Base-by-base conservation (phyloP, 2,113 vertebrate species). In the Genyomyrus donnyi region DNA sequence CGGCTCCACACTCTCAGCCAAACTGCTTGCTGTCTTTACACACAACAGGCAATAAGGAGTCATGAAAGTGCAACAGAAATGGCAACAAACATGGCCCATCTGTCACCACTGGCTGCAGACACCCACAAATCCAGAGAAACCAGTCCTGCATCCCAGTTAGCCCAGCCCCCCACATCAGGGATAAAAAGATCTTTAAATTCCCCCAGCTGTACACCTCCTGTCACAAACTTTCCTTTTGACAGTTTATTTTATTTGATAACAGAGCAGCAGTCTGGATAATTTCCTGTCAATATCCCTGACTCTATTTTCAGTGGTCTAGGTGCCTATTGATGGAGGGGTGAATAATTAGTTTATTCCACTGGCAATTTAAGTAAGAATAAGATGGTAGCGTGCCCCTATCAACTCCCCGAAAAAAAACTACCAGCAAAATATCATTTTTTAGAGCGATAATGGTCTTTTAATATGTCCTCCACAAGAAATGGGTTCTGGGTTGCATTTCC, bases 401-500 rank as follows among this genome's bases (percentile, higher is more conserved):
- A 98, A 94, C 88, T 97, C 97, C 96, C 94, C 0, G 95, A 94
- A 96, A 96, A 98, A 98, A 98, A 98, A 99, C 97, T 96, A 96
- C 96, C 95, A 96, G 97, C 97, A 97, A 98, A 98, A 97, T 96
- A 97, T 97, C 96, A 98, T 98, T 98, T 98, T 98, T 99, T 97
- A 99, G 94, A 94, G 95, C 96, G 95, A 96, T 96, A 97, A 96
- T 97, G 95, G 95, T 95, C 96, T 98, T 96, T 97, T 97, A 97
- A 97, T 98, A 97, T 96, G 96, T 96, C 96, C 96, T 94, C 94
- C 94, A 93, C 95, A 96, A 96, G 97, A 97, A 96, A 98, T 97
- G 95, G 96, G 93, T 97, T 97, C 95, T 95, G 94, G 96, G 97
- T 96, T 96, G 96, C 93, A 95, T 97, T 97, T 96, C 95, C 95